Base-by-base conservation (phyloP, 2,888 invertebrate species). In the Clivina fossor region DNA sequence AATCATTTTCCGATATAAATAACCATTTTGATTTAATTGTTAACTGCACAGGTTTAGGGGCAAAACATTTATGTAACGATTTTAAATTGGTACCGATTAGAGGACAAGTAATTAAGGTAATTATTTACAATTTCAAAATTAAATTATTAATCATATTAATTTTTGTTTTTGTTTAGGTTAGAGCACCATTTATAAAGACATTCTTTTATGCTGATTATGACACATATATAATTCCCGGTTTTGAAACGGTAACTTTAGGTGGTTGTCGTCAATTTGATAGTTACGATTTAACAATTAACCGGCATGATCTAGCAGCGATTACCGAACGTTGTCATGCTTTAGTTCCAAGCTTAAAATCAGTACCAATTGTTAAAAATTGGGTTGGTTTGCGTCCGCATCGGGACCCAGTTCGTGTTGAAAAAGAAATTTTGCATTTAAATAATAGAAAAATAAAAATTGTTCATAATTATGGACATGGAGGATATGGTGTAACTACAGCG, bases 391-490 rank as follows among this genome's bases (percentile, higher is more conserved):
- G 96, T 58, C 96, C 96, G 0, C 87, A 92, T 68, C 79, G 95
- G 44, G 76, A 78, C 65, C 77, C 82, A 32, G 81, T 87, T 16
- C 76, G 93, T 63, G 84, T 93, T 60, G 91, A 90, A 66, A 73
- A 78, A 0, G 88, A 90, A 67, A 61, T 65, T 18, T 59, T 70
- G 16, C 60, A 60, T n/a, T 53, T 59, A 24, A 60, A 71, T 8
- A 80, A 80, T 1, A 69, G 76, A 61, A 76, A 70, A 60, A 59
- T 77, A 1, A 79, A 83, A 78, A 78, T 95, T 24, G 85, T 96
- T 4, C 96, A 97, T 70, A 93, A 95, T 72, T 96, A 96, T 69
- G 96, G 96, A 0, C 96, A 96, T 70, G 94, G 95, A 0, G 94
- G 93, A 0, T 93, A 94, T 69, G 96, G 96, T 0, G 88, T 96